These are phyloP conservation scores for Pterostichus madidus DNA, from an alignment of 2,888 invertebrate species.

Conservation along the genomic window DNA sequence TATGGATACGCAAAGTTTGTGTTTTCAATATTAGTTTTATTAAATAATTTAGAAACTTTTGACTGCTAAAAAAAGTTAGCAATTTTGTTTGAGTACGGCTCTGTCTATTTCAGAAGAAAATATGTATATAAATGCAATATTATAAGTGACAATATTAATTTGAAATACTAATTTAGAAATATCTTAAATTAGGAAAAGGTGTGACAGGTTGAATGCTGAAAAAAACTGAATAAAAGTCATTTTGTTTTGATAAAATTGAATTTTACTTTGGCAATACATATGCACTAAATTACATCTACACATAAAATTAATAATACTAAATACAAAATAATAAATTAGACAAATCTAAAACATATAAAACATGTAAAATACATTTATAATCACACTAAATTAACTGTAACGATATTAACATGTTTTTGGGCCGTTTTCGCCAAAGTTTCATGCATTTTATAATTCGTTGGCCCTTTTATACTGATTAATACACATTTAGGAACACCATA, in stretches of 20 bases:
- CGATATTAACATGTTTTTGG: no score
- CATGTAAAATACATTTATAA: conserved; percentile 1
- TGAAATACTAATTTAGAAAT: conserved; percentile 6
- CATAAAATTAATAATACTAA: conserved; percentile 9
- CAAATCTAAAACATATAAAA: not conserved
- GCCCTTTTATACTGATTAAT: conserved; percentile 27
- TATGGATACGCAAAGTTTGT: no score
- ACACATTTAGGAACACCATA: conserved; percentile 28
- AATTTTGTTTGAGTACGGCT: no score
- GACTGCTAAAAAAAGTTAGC: no score
- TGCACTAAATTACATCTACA: conserved; percentile 33
- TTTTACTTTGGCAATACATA: conserved; percentile 66
- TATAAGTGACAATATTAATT: conserved; percentile 6
- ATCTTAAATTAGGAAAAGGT: conserved; percentile 8
- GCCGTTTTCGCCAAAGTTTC: no score
- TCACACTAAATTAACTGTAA: conserved; percentile 10
- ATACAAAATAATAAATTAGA: conserved; percentile 38
- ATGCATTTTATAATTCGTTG: not conserved
- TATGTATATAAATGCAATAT: not conserved
- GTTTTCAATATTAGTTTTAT: no score
- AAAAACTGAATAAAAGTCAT: not conserved
- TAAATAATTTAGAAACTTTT: no score
- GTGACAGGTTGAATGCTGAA: conserved; percentile 10
- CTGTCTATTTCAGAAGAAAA: no score
- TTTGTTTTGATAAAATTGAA: conserved; percentile 43